phyloP scores from a whole-genome alignment of 2,113 vertebrate species.

The Seriola dumerili region DNA sequence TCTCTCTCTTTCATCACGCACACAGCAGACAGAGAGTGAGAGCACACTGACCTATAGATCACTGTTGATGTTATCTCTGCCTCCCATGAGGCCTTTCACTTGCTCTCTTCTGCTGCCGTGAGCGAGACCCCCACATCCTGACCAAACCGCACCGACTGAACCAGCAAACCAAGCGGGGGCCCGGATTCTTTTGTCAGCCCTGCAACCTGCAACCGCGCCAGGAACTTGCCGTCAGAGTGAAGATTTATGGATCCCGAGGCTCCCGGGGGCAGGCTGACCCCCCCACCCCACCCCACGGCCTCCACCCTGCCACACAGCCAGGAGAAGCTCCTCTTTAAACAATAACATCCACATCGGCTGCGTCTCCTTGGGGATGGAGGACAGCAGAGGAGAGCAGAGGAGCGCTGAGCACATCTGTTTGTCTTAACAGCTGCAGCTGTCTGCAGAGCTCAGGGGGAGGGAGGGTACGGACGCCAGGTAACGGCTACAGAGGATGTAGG shows the following conservation, averaged over 20 bases:
- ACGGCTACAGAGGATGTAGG: slow-evolving; percentile 1
- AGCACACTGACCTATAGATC: slow-evolving; percentile 86
- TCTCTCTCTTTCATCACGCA: slow-evolving; percentile 73
- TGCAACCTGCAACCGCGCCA: slow-evolving; percentile 88
- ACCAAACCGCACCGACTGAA: slow-evolving; percentile 56
- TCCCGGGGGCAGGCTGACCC: slow-evolving; percentile 84
- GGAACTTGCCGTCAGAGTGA: slow-evolving; percentile 90
- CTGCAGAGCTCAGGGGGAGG: slow-evolving; percentile 59
- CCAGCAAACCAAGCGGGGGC: slow-evolving; percentile 34
- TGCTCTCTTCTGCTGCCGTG: slow-evolving; percentile 46
- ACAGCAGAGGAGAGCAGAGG: slow-evolving; percentile 63
- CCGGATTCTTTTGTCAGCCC: slow-evolving; percentile 89
- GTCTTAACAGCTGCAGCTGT: slow-evolving; percentile 85
- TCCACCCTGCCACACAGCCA: slow-evolving; percentile 84
- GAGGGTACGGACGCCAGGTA: slow-evolving; percentile 12
- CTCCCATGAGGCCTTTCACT: slow-evolving; percentile 82
- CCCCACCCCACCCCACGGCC: slow-evolving; percentile 55
- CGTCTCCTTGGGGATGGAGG: slow-evolving; percentile 74
- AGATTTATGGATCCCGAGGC: slow-evolving; percentile 93
- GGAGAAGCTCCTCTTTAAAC: slow-evolving; percentile 91
- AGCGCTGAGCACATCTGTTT: slow-evolving; percentile 86
- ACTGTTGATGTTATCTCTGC: slow-evolving; percentile 91
- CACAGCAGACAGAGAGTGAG: slow-evolving; percentile 79
- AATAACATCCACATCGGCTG: slow-evolving; percentile 89
- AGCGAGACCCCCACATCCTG: slow-evolving; percentile 88